These are phyloP conservation scores for Goniozus legneri DNA, from an alignment of 1,140 invertebrate species.

Conservation along the genomic window DNA sequence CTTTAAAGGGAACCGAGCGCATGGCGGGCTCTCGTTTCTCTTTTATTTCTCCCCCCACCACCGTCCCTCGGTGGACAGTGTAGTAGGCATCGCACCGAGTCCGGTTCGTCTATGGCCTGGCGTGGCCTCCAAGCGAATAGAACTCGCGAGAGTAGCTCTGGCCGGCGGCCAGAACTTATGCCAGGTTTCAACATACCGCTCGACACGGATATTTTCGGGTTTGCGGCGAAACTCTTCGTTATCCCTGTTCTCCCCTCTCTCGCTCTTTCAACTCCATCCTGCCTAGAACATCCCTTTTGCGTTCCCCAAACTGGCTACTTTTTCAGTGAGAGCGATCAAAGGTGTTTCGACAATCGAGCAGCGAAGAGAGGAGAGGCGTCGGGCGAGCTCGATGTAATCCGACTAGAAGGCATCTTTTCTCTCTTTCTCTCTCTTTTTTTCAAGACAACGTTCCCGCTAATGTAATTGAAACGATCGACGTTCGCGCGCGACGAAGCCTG, in stretches of 20 bases:
- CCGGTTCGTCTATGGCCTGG: constrained; percentile 28
- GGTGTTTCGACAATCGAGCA: no score
- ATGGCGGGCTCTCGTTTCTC: no score
- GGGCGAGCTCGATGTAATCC: no score
- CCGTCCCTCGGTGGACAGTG: no score
- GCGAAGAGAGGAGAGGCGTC: no score
- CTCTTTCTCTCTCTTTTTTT: background rate
- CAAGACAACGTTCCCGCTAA: constrained; percentile 13
- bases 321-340: no score
- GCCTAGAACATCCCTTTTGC: no score
- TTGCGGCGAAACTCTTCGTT: constrained; percentile 29
- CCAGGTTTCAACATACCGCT: constrained; percentile 45
- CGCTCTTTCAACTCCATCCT: background rate
- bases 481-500: constrained; percentile 22
- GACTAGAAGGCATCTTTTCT: background rate
- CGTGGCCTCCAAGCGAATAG: constrained; percentile 29
- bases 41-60: background rate
- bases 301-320: no score
- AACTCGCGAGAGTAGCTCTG: constrained; percentile 29
- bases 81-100: no score
- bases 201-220: constrained; percentile 55
- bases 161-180: constrained; percentile 42
- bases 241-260: constrained; percentile 6
- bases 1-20: no score
- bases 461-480: constrained; percentile 22